These are phyloP conservation scores for Cassiopea xamachana DNA, from an alignment of 30 jellyfish, hydroid and myxozoan genomes.

Conservation along the genomic window DNA sequence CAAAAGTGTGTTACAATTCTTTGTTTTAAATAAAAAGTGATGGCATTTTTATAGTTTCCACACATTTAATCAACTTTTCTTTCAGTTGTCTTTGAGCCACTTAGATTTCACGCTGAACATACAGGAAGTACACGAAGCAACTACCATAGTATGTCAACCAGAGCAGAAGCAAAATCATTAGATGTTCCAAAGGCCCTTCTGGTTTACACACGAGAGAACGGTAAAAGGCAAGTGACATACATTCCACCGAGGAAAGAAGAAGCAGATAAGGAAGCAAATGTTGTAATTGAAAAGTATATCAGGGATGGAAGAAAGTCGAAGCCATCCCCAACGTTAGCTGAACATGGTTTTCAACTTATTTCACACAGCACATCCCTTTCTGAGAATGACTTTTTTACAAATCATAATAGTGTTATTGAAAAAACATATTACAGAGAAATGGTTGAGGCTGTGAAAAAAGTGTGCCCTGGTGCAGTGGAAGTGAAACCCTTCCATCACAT, in stretches of 20 bases:
- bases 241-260: slow-evolving; percentile 36
- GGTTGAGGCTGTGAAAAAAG: slow-evolving; percentile 24
- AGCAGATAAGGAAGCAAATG: slow-evolving; percentile 18
- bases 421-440: slow-evolving; percentile 46
- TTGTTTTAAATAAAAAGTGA: too few species aligned
- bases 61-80: too few species aligned
- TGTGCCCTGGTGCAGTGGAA: slow-evolving; percentile 47
- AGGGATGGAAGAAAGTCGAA: slow-evolving; percentile 41
- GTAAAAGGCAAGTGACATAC: slow-evolving; percentile 28
- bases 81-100: too few species aligned
- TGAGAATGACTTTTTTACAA: slow-evolving; percentile 46
- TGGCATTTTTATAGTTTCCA: too few species aligned
- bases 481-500: slow-evolving; percentile 48
- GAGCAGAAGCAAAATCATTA: slow-evolving; percentile 4
- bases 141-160: not conserved
- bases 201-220: slow-evolving; percentile 58
- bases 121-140: not conserved
- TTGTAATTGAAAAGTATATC: slow-evolving; percentile 28
- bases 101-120: too few species aligned
- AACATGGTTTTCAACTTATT: slow-evolving; percentile 58
- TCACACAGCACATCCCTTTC: slow-evolving; percentile 36
- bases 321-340: slow-evolving; percentile 35
- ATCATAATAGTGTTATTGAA: slow-evolving; percentile 28
- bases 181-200: slow-evolving; percentile 46
- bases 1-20: too few species aligned